Percentiles rank a stretch among this genome's conserved stretches.
Conservation (phyloP, 2,113 vertebrate genomes). For the Cyanoramphus novaezelandiae region DNA sequence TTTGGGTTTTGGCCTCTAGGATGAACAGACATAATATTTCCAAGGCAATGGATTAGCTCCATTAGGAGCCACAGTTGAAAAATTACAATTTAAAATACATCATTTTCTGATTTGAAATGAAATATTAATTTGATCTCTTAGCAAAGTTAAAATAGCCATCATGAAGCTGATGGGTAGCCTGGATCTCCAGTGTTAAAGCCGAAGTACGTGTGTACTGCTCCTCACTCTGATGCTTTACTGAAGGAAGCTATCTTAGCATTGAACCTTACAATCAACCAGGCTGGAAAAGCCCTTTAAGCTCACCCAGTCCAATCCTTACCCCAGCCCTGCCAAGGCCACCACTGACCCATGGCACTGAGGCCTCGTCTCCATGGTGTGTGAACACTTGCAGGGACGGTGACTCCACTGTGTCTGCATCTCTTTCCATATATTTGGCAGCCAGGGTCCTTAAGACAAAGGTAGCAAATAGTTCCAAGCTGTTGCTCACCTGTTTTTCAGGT, state of each 20-base stretch:
- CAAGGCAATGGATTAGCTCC: background rate
- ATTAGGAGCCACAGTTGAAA: background rate
- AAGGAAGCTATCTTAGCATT: background rate
- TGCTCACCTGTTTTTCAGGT: background rate
- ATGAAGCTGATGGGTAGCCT: background rate
- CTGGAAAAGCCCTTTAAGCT: background rate
- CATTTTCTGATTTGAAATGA: background rate
- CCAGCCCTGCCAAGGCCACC: no score
- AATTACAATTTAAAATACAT: background rate
- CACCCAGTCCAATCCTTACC: no score
- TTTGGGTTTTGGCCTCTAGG: conserved; percentile 24
- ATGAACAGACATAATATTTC: background rate
- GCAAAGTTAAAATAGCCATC: background rate
- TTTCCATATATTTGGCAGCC: fast-evolving
- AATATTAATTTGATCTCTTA: background rate
- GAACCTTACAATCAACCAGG: background rate
- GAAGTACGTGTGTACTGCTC: fast-evolving
- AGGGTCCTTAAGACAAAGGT: background rate
- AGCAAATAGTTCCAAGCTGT: background rate
- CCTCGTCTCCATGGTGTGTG: no score
- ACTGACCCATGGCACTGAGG: no score
- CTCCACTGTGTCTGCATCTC: background rate
- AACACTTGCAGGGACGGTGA: no score
- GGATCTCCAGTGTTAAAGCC: background rate
- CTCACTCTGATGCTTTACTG: background rate